phyloP scores from a whole-genome alignment of 2,797 vertebrate genomes.

The Arrhamphus sclerolepis region DNA sequence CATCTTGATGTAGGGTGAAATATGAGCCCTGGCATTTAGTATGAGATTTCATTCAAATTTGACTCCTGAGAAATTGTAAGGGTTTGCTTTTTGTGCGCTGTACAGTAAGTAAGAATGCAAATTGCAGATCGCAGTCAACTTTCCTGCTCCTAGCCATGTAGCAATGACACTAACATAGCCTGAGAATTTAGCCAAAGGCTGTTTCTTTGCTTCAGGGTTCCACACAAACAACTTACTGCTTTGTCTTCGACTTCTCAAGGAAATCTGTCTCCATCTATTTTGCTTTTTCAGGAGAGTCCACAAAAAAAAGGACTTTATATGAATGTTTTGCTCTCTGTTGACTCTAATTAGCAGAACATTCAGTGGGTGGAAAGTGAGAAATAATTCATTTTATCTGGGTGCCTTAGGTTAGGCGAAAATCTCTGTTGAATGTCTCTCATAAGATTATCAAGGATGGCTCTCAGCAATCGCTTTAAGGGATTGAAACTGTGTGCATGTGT shows the following conservation, averaged over 20 bases:
- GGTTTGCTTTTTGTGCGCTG: slow-evolving; percentile 12
- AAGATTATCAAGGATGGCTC: slow-evolving; percentile 17
- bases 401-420: slow-evolving; percentile 23
- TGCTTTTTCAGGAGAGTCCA: slow-evolving; percentile 18
- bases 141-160: slow-evolving; percentile 23
- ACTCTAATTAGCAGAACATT: slow-evolving; percentile 45
- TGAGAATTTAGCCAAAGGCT: slow-evolving; percentile 47
- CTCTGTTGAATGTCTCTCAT: slow-evolving; percentile 25
- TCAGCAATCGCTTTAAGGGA: slow-evolving; percentile 20
- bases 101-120: slow-evolving; percentile 28
- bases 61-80: slow-evolving; percentile 11
- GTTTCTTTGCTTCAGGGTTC: slow-evolving; percentile 44
- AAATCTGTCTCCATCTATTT: slow-evolving; percentile 21
- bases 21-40: slow-evolving; percentile 17
- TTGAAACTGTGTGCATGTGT: not conserved
- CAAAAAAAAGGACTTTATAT: slow-evolving; percentile 38
- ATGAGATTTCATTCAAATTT: not conserved
- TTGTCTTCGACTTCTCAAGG: slow-evolving; percentile 9
- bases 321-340: slow-evolving; percentile 42
- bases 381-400: slow-evolving; percentile 45
- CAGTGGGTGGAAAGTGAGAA: slow-evolving; percentile 47
- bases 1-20: slow-evolving; percentile 14
- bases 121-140: slow-evolving; percentile 32
- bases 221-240: slow-evolving; percentile 21
- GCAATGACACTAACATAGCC: slow-evolving; percentile 32